These are phyloP conservation scores for Smithornis capensis DNA, from an alignment of 2,113 vertebrate species.

Conservation along the genomic window DNA sequence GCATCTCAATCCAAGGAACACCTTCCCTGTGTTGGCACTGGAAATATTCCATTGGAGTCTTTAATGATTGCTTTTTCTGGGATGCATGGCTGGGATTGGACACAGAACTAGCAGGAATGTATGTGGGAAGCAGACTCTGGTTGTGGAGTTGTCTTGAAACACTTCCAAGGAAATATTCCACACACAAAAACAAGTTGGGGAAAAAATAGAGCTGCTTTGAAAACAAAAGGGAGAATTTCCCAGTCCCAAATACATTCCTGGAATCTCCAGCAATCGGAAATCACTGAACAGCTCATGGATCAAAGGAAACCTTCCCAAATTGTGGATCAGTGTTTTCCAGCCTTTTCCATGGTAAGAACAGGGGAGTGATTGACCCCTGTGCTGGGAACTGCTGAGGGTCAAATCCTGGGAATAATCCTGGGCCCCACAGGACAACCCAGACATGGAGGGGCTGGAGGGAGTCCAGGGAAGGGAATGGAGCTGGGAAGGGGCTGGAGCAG, in stretches of 20 bases:
- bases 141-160: neutral
- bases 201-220: neutral
- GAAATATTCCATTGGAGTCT: neutral
- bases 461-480: neutral
- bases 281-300: neutral
- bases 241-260: neutral
- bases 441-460: accelerated
- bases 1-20: neutral
- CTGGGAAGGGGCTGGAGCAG: neutral
- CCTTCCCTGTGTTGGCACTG: neutral
- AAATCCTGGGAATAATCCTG: neutral
- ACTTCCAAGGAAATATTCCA: neutral
- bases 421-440: neutral
- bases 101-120: neutral
- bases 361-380: neutral
- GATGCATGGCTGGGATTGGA: neutral
- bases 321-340: neutral
- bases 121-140: neutral
- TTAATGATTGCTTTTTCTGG: neutral
- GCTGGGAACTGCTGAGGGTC: neutral
- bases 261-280: neutral
- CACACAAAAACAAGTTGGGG: neutral
- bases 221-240: neutral
- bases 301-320: too few species aligned
- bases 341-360: neutral